Evolutionary conservation across 2,888 invertebrate genomes (phyloP), one percentile per base, ranked within the genome.

Genomic region (Lypha dubia): DNA sequence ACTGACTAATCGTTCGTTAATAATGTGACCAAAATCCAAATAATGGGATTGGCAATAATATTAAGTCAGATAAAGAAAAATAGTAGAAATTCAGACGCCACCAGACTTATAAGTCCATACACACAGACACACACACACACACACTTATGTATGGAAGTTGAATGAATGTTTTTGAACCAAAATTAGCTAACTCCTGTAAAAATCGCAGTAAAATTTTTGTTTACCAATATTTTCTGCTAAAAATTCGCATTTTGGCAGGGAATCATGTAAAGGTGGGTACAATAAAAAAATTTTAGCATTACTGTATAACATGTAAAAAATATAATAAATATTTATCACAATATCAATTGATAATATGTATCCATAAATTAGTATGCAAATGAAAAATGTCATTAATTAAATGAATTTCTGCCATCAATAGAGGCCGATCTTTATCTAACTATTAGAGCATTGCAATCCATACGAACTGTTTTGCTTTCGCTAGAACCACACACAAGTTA

Each of bases 21-120:
- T 9, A 22, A 53, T 68, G 51, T 22, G 38, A 15, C 38, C 51
- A 7, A 15, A n/a, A n/a, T n/a, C 13, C 32, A 49, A 65, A 65
- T 28, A 5, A 28, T 28, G 9, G 67, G 35, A 32, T 49, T 65
- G 49, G 32, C 65, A 17, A n/a, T n/a, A n/a, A n/a, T n/a, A n/a
- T 32, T 49, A 46, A 65, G 65, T 32, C 17, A 65, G 13, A 28
- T 49, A 15, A 28, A n/a, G n/a, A n/a, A 65, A n/a, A 46, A 17
- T 28, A 65, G 9, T 11, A 32, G 49, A 49, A 65, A 32, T 49
- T 28, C 13, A 17, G 65, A 65, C 65, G 65, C 65, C 65, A 65
- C 32, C 22, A 51, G 15, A 38, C 20, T 51, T 35, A 28, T 67
- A 28, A 17, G 28, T 35, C 8, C n/a, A 63, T 28, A 63, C 3